Base-by-base conservation (phyloP, 2,888 invertebrate species). In the Psococerastis gibbosa region DNA sequence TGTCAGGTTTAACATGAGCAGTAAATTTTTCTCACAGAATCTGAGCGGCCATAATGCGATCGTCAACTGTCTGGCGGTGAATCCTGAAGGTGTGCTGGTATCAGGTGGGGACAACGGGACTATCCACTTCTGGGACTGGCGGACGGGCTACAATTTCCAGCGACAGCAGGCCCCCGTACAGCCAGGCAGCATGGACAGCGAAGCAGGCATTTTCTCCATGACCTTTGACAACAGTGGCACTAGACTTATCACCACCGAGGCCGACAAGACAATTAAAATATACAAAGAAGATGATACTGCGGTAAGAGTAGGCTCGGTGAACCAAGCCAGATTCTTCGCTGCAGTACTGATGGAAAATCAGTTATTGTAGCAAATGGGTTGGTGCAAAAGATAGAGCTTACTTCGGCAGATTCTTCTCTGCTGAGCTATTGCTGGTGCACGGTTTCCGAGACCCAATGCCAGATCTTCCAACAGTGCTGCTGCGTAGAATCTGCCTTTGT, bases 31-130 rank as follows among this genome's bases (percentile, higher is more conserved):
- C 11, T 27, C 11, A 6, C 11, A 97, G 59, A 97, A 95, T 60
- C 66, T 98, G 45, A 80, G 88, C 0, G 97, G 97, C 0, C 98
- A 98, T 60, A 97, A 91, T 60, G 85, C 95, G 0, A 97, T 98
- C 50, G 78, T 98, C 22, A 98, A 99, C 65, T 89, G 94, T 54
- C 70, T 99, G 63, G 92, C 89, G 0, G 80, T 88, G 4, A 99
- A 97, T 65, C 71, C 80, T 0, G 95, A 94, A 55, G 89, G 92
- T 1, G 97, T 97, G 9, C 65, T 99, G 3, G 94, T 97, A 2
- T 97, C 95, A 3, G 98, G 95, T 3, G 97, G 91, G 17, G 97
- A 99, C 60, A 98, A 98, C 59, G 98, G 98, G 1, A 89, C 94
- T 1, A 72, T 99, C 70, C 79, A 85, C 61, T 82, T 88, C 55